These are phyloP conservation scores for Oscheius sp. DNA, from an alignment of 2,888 invertebrate genomes.

Conservation along the genomic window DNA sequence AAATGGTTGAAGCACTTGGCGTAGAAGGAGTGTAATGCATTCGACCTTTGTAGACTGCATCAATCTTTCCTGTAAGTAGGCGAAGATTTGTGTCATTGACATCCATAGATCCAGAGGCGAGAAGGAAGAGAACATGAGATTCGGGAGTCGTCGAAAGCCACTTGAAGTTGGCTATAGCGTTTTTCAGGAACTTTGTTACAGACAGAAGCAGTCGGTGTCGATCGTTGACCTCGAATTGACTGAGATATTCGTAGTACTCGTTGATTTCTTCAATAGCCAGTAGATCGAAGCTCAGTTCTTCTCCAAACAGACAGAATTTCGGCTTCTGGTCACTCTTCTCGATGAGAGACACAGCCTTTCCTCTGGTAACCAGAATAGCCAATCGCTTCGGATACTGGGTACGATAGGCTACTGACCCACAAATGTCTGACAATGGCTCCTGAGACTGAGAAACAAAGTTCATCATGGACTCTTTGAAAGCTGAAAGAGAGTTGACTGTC, in stretches of 20 bases:
- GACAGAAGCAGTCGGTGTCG: constrained; percentile 7
- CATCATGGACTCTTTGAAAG: constrained; percentile 40
- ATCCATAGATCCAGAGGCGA: constrained; percentile 5
- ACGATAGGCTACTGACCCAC: neutral
- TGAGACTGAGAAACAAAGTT: constrained; percentile 40
- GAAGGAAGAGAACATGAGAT: neutral
- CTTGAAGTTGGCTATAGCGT: neutral
- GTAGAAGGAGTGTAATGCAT: neutral
- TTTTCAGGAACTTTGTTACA: constrained; percentile 13
- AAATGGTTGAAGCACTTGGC: neutral
- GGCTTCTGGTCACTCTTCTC: constrained; percentile 4
- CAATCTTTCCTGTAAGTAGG: neutral
- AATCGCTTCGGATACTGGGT: constrained; percentile 1
- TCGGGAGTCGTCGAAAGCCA: constrained; percentile 15
- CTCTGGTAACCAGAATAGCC: constrained; percentile 6
- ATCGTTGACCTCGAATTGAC: neutral
- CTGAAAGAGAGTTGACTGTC: constrained; percentile 52
- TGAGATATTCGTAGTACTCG: constrained; percentile 15
- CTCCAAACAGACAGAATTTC: constrained; percentile 17
- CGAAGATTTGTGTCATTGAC: constrained; percentile 3
- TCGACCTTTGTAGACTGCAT: neutral
- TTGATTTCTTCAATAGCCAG: constrained; percentile 16
- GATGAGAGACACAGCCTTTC: neutral
- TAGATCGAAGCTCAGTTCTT: constrained; percentile 6
- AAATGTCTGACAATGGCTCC: constrained; percentile 23